phyloP scores from a whole-genome alignment of 1,140 invertebrate species.

The Anagrus nilaparvatae region DNA sequence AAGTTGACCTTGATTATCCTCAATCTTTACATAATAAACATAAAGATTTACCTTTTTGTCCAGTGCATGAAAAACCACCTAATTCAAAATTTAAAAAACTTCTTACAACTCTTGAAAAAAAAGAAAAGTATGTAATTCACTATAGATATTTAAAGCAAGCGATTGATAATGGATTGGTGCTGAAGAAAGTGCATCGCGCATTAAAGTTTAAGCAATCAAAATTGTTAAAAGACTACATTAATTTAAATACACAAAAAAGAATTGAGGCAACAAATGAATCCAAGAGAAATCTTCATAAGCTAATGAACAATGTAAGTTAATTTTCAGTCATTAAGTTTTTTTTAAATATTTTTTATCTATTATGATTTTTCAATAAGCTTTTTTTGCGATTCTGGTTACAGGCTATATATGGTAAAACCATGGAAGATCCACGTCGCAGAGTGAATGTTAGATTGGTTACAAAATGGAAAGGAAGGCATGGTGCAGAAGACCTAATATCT shows the following conservation, averaged over 20 bases:
- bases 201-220: too few species aligned
- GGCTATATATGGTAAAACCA: conserved; percentile 20
- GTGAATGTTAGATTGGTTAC: conserved; percentile 25
- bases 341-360: too few species aligned
- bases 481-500: conserved; percentile 17
- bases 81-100: conserved; percentile 16
- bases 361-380: conserved; percentile 28
- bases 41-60: conserved; percentile 27
- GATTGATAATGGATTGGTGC: too few species aligned
- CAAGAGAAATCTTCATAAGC: neutral
- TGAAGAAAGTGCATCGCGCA: too few species aligned
- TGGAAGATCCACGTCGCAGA: conserved; percentile 32
- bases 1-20: neutral
- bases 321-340: too few species aligned
- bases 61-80: conserved; percentile 22
- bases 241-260: neutral
- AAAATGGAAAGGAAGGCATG: conserved; percentile 12
- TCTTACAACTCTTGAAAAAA: conserved; percentile 4
- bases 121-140: conserved; percentile 32
- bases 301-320: neutral
- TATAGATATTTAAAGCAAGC: conserved; percentile 31
- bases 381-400: conserved; percentile 34
- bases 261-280: neutral
- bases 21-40: neutral
- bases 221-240: neutral